phyloP scores from a whole-genome alignment of 2,113 vertebrate genomes.

The Eclectus roratus region DNA sequence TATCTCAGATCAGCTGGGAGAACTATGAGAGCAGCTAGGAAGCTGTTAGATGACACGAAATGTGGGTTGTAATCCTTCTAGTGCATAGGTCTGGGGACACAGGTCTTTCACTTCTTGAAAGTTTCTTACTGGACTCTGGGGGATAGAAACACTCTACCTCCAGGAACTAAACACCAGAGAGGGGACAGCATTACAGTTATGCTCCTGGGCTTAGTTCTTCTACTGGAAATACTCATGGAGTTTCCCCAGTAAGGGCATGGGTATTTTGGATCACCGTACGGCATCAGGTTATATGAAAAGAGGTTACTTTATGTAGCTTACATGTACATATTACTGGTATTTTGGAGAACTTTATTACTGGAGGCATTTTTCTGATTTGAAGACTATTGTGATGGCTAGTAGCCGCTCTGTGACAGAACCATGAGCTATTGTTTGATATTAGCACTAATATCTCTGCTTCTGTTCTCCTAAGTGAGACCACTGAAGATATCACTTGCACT shows the following conservation, averaged over 20 bases:
- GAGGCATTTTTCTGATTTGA: not conserved
- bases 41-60: not conserved
- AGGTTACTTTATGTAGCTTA: not conserved
- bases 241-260: not conserved
- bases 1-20: not conserved
- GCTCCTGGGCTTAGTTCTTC: not conserved
- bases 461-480: constrained; percentile 84
- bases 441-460: not conserved
- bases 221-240: not conserved
- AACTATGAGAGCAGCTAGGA: not conserved
- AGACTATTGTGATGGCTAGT: not conserved
- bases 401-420: not conserved
- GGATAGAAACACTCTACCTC: not conserved
- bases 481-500: constrained; percentile 89
- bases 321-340: not conserved
- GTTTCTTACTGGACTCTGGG: not conserved
- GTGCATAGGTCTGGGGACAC: not conserved
- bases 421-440: not conserved
- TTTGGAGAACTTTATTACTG: not conserved
- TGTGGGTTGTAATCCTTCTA: not conserved
- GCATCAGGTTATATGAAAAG: not conserved
- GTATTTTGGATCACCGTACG: not conserved
- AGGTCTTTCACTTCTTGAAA: not conserved
- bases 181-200: not conserved
- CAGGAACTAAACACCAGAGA: not conserved